A percentile compares a stretch with the other conserved stretches of the same genome.
Conservation (phyloP, 2,888 invertebrate genomes). For the Xylocampa areola region DNA sequence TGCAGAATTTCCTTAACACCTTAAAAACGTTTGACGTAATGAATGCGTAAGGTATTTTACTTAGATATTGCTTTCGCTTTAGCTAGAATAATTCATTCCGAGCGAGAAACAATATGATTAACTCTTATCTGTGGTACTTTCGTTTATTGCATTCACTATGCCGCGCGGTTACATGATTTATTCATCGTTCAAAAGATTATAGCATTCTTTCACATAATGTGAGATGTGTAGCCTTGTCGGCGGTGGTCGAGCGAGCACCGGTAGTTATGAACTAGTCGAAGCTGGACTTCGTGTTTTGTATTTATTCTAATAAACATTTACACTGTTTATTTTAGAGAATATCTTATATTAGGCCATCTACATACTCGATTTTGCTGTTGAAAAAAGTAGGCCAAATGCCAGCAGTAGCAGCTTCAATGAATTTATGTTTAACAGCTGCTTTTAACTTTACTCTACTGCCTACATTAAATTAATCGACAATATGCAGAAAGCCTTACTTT, state of each 20-base stretch:
- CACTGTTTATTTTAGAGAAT: constrained; percentile 39
- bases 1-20: constrained; percentile 40
- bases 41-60: constrained; percentile 34
- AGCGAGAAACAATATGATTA: constrained; percentile 45
- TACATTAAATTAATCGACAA: constrained; percentile 47
- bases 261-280: constrained; percentile 59
- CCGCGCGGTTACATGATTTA: constrained; percentile 65
- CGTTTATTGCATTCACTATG: constrained; percentile 70
- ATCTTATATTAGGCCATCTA: constrained; percentile 27
- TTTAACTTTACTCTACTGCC: constrained; percentile 21
- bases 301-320: constrained; percentile 59
- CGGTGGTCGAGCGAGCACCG: constrained; percentile 12
- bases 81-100: constrained; percentile 37
- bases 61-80: constrained; percentile 53
- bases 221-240: constrained; percentile 28
- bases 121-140: constrained; percentile 65
- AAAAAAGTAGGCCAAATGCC: constrained; percentile 23
- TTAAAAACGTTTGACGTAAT: constrained; percentile 22
- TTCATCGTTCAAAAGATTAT: constrained; percentile 64
- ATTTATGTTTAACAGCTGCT: constrained; percentile 19
- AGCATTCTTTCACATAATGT: constrained; percentile 65
- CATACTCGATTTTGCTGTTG: constrained; percentile 39
- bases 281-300: constrained; percentile 70
- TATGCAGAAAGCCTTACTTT: constrained; percentile 42
- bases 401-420: constrained; percentile 9